Evolutionary conservation across 2,113 vertebrate genomes (phyloP), one percentile per base, ranked within the genome.

Genomic region (Scophthalmus maximus): DNA sequence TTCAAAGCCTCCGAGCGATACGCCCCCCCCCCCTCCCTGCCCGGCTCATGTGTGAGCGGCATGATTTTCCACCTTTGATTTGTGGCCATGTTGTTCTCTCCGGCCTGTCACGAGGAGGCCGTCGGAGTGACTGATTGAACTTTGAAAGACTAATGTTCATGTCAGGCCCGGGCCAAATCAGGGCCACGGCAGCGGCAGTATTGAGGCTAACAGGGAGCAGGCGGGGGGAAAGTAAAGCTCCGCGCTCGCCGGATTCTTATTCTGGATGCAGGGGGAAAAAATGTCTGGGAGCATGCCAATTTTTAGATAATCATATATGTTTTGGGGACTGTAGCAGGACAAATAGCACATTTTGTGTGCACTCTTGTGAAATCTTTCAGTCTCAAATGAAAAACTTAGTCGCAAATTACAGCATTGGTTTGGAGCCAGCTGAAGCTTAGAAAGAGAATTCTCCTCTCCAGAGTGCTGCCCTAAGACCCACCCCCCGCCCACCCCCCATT

Each of bases 31-130:
- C 78, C 78, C 87, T 87, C 84, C 64, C 52, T 7, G 69, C 78
- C 78, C 79, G n/a, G 53, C 53, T 78, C 23, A 49, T 62, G 69
- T 65, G 46, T 72, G 73, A 73, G 67, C 38, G 61, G 57, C 83
- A n/a, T n/a, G n/a, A n/a, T n/a, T n/a, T n/a, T n/a, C n/a, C 90
- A 85, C 88, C 78, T 88, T 88, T 87, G 86, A 89, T 93, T 92
- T 90, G 88, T 91, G 83, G 78, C 75, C 82, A 46, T 85, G 89
- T 88, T 89, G 89, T 89, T 89, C 89, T 89, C 81, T 86, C 62
- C 73, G 78, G 78, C 81, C 84, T 83, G 89, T 90, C 87, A 85
- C 80, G 72, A 56, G 75, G 66, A 79, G 76, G 85, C 86, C 76
- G 80, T 81, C 71, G 78, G 83, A 82, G 79, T 86, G 91, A 92